These are phyloP conservation scores for Hirtodrosophila duncani DNA, from an alignment of 2,888 invertebrate genomes.

Conservation along the genomic window DNA sequence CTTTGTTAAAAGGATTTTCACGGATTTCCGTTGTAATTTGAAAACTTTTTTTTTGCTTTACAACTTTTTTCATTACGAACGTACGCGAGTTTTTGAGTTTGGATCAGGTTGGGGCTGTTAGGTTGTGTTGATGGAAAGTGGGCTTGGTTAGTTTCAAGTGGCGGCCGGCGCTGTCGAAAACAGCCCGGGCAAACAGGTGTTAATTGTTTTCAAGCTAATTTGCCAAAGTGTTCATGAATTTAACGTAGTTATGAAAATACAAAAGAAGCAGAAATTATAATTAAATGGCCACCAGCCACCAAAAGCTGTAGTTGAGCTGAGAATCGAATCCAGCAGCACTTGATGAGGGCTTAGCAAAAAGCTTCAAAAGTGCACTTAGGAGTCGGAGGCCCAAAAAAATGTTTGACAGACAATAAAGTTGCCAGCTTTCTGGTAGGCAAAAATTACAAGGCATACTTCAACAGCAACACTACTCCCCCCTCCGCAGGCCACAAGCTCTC, in stretches of 20 bases:
- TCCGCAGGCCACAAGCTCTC: neutral
- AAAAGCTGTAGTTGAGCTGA: no score
- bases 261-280: constrained; percentile 54
- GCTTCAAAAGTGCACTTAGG: neutral
- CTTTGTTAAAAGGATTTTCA: constrained; percentile 74
- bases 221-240: constrained; percentile 60
- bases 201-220: constrained; percentile 72
- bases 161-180: constrained; percentile 57
- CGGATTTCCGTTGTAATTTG: constrained; percentile 75
- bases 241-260: constrained; percentile 1
- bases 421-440: constrained; percentile 2
- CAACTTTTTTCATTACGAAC: constrained; percentile 70
- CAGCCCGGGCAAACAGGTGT: constrained; percentile 66
- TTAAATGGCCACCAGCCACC: no score
- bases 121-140: constrained; percentile 1
- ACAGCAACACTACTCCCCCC: constrained; percentile 1
- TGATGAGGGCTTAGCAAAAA: constrained; percentile 8
- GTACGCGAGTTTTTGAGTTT: constrained; percentile 1
- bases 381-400: neutral
- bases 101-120: constrained; percentile 3
- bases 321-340: constrained; percentile 35
- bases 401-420: constrained; percentile 37
- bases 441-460: constrained; percentile 14
- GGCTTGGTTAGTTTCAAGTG: constrained; percentile 58
- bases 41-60: constrained; percentile 59